Percentiles rank a stretch among this genome's conserved stretches.
Conservation (phyloP, 2,113 vertebrate species). For the Perca fluviatilis region DNA sequence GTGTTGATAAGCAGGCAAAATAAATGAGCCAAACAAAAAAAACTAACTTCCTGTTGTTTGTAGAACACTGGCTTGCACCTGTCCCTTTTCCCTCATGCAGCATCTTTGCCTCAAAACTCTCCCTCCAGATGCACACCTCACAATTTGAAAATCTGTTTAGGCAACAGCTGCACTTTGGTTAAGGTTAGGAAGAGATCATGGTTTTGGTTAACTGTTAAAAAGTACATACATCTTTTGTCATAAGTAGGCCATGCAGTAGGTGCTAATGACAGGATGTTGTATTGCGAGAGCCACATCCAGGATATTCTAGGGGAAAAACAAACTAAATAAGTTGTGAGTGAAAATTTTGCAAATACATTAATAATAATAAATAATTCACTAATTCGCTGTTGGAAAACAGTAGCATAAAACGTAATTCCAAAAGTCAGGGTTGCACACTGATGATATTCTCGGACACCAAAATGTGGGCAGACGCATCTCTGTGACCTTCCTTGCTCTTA, state of each 20-base stretch:
- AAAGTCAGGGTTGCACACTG: not conserved
- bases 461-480: not conserved
- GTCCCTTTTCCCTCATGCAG: not conserved
- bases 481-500: not conserved
- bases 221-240: not conserved
- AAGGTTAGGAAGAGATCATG: not conserved
- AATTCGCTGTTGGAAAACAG: not conserved
- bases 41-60: not conserved
- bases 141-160: not conserved
- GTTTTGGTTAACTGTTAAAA: not conserved
- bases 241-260: not conserved
- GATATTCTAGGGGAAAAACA: not conserved
- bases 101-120: not conserved
- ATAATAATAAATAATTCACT: not conserved
- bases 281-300: not conserved
- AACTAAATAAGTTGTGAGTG: not conserved
- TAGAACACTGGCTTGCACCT: not conserved
- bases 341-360: not conserved
- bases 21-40: conserved; percentile 1
- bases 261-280: not conserved
- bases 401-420: not conserved
- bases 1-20: not conserved
- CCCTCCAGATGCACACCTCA: not conserved
- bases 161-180: not conserved
- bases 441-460: not conserved